A percentile compares a stretch with the other conserved stretches of the same genome.
Evolutionary conservation across 1,140 invertebrate genomes (phyloP).

Genomic region (Cotesia typhae): DNA sequence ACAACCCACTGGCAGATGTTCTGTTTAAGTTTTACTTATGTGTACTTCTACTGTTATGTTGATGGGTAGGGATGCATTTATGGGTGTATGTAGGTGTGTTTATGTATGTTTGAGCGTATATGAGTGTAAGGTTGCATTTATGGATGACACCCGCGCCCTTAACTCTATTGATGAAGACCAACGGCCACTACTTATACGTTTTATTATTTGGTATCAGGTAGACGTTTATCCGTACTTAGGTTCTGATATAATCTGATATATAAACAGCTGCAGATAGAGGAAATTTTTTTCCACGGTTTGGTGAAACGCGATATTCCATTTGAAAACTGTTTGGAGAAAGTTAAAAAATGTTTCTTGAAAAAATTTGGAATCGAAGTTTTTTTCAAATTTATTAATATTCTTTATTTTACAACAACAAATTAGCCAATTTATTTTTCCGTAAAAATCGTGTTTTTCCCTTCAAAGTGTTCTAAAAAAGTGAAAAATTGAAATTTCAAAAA

Average conservation of each 20-base stretch:
- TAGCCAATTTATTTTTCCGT: too few relatives aligned
- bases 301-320: neutral
- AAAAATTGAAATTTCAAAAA: too few relatives aligned
- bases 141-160: constrained; percentile 50
- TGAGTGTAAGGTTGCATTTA: constrained; percentile 38
- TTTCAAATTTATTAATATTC: too few relatives aligned
- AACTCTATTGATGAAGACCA: constrained; percentile 54
- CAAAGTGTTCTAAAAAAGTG: too few relatives aligned
- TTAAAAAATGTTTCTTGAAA: too few relatives aligned
- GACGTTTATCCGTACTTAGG: constrained; percentile 27
- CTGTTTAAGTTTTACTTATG: constrained; percentile 41
- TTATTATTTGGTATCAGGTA: constrained; percentile 14
- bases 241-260: constrained; percentile 12
- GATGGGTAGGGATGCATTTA: too few relatives aligned
- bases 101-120: too few relatives aligned
- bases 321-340: neutral
- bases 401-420: too few relatives aligned
- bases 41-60: too few relatives aligned
- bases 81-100: too few relatives aligned
- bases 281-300: neutral
- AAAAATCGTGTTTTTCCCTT: too few relatives aligned
- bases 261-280: constrained; percentile 6
- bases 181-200: constrained; percentile 14
- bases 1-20: constrained; percentile 63
- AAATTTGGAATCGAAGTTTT: too few relatives aligned